Conservation (phyloP, 2,113 vertebrate genomes). For the Nannobrachium achirus region DNA sequence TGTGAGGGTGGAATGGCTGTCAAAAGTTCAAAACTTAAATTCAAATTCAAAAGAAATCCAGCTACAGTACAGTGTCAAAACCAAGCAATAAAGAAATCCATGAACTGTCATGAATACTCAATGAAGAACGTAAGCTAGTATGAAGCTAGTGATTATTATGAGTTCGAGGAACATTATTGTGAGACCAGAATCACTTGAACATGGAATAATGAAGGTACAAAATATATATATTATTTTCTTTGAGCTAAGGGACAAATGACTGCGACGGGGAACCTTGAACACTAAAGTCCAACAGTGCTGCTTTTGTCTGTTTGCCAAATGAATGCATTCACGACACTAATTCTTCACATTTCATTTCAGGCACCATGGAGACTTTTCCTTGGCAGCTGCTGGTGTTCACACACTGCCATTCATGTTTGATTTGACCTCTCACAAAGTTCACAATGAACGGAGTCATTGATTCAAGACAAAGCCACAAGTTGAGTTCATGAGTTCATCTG, state of each 20-base stretch:
- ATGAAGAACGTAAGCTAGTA: not conserved
- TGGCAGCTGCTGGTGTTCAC: constrained; percentile 18
- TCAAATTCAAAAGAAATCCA: constrained; percentile 7
- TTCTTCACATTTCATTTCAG: constrained; percentile 20
- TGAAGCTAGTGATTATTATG: constrained; percentile 3
- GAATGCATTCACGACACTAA: constrained; percentile 17
- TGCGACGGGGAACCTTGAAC: constrained; percentile 27
- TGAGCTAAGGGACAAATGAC: constrained; percentile 21
- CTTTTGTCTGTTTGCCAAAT: constrained; percentile 25
- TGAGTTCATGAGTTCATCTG: not conserved
- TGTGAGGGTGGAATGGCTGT: no score
- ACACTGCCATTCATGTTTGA: not conserved
- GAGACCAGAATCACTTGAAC: constrained; percentile 31
- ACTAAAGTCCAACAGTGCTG: constrained; percentile 11
- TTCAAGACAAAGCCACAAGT: constrained; percentile 19
- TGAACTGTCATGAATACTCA: not conserved
- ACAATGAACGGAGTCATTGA: constrained; percentile 19
- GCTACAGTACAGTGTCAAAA: not conserved
- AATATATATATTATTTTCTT: constrained; percentile 25
- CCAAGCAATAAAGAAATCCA: not conserved
- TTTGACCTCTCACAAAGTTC: constrained; percentile 17
- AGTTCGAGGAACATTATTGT: constrained; percentile 6
- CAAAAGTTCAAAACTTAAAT: no score
- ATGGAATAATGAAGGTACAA: constrained; percentile 13
- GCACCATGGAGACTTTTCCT: not conserved